Evolutionary conservation across 2,113 vertebrate genomes (phyloP).

Genomic region (Clarias batrachus): DNA sequence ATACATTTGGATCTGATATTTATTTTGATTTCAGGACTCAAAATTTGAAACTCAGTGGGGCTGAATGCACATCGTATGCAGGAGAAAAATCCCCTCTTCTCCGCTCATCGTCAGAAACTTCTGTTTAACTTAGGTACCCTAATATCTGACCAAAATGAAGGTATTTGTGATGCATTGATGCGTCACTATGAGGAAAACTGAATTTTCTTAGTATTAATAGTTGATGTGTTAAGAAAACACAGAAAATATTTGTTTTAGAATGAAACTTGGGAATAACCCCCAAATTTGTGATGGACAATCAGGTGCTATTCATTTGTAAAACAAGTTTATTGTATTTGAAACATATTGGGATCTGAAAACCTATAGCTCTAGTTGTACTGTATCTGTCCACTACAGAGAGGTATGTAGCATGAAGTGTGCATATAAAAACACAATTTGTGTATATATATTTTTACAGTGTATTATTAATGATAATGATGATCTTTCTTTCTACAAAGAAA

Average conservation of each 20-base stretch:
- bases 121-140: neutral
- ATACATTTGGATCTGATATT: neutral
- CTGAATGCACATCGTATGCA: neutral
- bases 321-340: neutral
- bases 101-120: neutral
- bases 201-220: neutral
- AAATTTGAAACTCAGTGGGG: neutral
- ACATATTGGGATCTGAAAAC: neutral
- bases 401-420: neutral
- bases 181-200: neutral
- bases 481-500: neutral
- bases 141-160: neutral
- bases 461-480: neutral
- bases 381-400: neutral
- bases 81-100: conserved; percentile 52
- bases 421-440: neutral
- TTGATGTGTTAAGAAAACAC: neutral
- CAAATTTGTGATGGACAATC: neutral
- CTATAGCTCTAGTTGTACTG: neutral
- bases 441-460: neutral
- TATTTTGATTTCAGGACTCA: conserved; percentile 36
- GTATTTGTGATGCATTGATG: neutral
- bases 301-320: neutral
- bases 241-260: neutral
- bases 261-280: neutral